Conservation (phyloP, 2,888 invertebrate genomes). For the Herminia tarsipennalis region DNA sequence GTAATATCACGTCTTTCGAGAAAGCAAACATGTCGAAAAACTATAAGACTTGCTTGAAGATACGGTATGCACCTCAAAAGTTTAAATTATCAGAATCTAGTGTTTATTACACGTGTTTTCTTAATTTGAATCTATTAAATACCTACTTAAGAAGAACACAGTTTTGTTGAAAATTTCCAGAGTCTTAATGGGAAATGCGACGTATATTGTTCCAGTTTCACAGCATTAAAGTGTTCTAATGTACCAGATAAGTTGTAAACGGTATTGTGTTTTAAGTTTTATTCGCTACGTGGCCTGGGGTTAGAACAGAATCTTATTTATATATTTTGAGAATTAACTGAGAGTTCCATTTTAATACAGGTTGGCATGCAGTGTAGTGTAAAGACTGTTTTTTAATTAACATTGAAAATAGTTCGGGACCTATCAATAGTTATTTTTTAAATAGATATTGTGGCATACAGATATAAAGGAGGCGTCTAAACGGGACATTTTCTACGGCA, state of each 20-base stretch:
- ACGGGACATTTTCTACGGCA: too few relatives aligned
- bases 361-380: too few relatives aligned
- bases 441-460: too few relatives aligned
- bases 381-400: too few relatives aligned
- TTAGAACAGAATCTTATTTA: background rate
- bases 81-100: background rate
- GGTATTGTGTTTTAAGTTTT: constrained; percentile 32
- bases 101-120: background rate
- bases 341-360: too few relatives aligned
- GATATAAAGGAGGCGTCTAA: too few relatives aligned
- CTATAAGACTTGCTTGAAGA: too few relatives aligned
- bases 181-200: constrained; percentile 1
- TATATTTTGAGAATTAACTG: background rate
- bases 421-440: too few relatives aligned
- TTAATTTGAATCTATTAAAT: constrained; percentile 7
- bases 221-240: constrained; percentile 19
- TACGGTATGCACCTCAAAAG: too few relatives aligned
- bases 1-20: too few relatives aligned
- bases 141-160: background rate
- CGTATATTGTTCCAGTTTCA: constrained; percentile 17
- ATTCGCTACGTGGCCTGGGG: constrained; percentile 18
- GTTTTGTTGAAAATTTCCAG: constrained; percentile 4
- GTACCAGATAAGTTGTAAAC: constrained; percentile 37
- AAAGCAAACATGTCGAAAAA: too few relatives aligned
- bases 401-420: too few relatives aligned